A percentile compares a stretch with the other conserved stretches of the same genome.
Conservation (phyloP, 2,113 vertebrate genomes). For the Oostethus manadensis region DNA sequence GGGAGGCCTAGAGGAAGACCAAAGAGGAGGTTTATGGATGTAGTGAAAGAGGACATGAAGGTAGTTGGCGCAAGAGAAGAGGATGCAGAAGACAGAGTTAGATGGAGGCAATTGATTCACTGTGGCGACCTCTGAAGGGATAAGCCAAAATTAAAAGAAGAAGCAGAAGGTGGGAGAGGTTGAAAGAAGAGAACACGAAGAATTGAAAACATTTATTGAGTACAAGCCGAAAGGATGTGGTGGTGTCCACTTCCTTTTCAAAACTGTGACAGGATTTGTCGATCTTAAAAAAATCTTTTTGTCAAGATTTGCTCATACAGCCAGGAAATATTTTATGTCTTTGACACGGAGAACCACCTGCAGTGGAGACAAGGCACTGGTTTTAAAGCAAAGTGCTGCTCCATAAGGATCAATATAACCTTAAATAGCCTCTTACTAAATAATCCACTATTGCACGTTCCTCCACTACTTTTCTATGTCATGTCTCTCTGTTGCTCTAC, state of each 20-base stretch:
- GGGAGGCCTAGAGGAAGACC: no score
- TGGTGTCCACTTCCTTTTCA: background rate
- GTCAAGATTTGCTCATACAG: background rate
- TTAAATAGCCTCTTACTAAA: background rate
- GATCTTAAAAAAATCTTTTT: background rate
- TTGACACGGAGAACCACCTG: background rate
- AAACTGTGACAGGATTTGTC: background rate
- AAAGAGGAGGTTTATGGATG: no score
- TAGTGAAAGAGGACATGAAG: no score
- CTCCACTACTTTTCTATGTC: background rate
- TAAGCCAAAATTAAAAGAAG: no score
- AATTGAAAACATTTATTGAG: conserved; percentile 61
- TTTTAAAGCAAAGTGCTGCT: background rate
- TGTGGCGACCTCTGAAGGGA: no score
- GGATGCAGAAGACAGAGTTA: no score
- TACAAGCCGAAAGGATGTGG: conserved; percentile 28
- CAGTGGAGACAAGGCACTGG: background rate
- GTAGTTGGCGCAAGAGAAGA: no score
- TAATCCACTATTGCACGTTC: conserved; percentile 4
- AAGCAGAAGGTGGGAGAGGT: no score
- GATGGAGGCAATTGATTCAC: no score
- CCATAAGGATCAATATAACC: background rate
- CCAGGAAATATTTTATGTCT: background rate
- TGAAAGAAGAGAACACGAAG: background rate
- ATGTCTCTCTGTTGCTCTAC: background rate